Base-by-base conservation (phyloP, 2,888 invertebrate genomes). In the Euzetes globulus region DNA sequence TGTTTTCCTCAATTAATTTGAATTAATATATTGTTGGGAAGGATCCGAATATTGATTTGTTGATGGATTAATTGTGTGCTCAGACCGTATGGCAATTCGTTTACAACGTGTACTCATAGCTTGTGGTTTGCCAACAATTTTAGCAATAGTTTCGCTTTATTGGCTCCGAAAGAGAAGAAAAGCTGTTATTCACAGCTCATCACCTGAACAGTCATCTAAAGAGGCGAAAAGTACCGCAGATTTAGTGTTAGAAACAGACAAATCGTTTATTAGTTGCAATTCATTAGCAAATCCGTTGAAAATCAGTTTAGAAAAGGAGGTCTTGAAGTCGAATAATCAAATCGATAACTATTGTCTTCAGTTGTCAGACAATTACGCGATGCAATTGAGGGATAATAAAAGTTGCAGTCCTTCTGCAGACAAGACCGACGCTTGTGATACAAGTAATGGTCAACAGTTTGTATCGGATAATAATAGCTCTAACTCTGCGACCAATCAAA, bases 41-140 rank as follows among this genome's bases (percentile, higher is more conserved):
- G 52, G n/a, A 52, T 19, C 5, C 19, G 19, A 7, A 19, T 25
- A 55, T 55, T 55, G 11, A 55, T 55, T 55, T 25, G 7, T 6
- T 13, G 37, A 63, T 63, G 33, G 19, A 37, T 63, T 63, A 29
- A 37, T 9, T 33, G 33, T 7, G 5, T 55, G 55, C 33, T 55
- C 55, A 55, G 63, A 63, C 25, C 63, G 63, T 63, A 63, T 63
- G 63, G 63, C 63, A 63, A 63, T 63, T 33, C 63, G 63, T 37
- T 63, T 63, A 63, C 63, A 63, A 17, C 63, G 63, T 33, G 63
- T 63, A 63, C 63, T 63, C 29, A 63, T 63, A 63, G 63, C 63
- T 25, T 63, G 63, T 63, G 63, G 63, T 63, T 63, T 63, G 15
- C 63, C 63, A 17, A 19, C 63, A 63, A 63, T 63, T n/a, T n/a